Percentiles rank a stretch among this genome's conserved stretches.
phyloP scores from a whole-genome alignment of 2,113 vertebrate genomes.

The Hylia prasina region DNA sequence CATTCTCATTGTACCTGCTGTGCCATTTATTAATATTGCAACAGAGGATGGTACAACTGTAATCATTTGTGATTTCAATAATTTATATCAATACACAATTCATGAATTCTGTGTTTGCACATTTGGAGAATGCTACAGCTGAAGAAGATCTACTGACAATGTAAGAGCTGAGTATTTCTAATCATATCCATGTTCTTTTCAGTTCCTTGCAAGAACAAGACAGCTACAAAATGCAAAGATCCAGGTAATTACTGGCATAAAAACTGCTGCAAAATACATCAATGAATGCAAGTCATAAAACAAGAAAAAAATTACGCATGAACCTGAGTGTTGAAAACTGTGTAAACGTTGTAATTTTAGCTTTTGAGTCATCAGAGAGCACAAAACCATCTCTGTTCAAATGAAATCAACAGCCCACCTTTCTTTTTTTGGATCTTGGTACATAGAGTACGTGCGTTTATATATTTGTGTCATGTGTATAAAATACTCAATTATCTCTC shows the following conservation, averaged over 20 bases:
- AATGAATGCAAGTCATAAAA: not conserved
- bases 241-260: not conserved
- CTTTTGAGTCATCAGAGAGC: not conserved
- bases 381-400: not conserved
- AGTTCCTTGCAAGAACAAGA: not conserved
- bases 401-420: not conserved
- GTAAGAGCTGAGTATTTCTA: not conserved
- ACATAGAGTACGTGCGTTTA: rapidly evolving
- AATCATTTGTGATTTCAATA: slow-evolving; percentile 35
- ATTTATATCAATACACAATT: slow-evolving; percentile 42
- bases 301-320: not conserved
- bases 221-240: not conserved
- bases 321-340: not conserved
- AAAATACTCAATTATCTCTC: not conserved
- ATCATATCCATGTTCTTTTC: not conserved
- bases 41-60: not conserved
- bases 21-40: slow-evolving; percentile 32
- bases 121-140: slow-evolving; percentile 5
- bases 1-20: not conserved
- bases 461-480: not conserved
- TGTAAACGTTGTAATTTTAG: not conserved
- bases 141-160: not conserved
- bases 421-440: not conserved
- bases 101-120: slow-evolving; percentile 13
- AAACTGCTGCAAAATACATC: not conserved